A percentile compares a stretch with the other conserved stretches of the same genome.
Conservation (phyloP, 2,113 vertebrate genomes). For the Sceloporus undulatus region DNA sequence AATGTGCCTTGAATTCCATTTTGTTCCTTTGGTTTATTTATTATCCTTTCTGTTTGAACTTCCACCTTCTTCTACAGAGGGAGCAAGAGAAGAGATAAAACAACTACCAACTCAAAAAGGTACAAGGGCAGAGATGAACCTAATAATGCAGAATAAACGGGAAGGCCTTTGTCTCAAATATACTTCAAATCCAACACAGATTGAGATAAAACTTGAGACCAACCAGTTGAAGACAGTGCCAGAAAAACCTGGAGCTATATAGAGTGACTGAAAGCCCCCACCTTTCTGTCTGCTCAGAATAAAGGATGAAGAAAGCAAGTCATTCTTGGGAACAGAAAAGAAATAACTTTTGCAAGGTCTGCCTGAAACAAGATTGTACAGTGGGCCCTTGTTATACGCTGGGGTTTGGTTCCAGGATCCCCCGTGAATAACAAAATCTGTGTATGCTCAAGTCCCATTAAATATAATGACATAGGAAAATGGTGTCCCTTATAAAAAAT, state of each 20-base stretch:
- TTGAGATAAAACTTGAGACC: conserved; percentile 14
- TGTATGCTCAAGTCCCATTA: no score
- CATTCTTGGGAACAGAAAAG: not conserved
- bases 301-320: not conserved
- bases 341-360: no score
- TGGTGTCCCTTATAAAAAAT: no score
- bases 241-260: not conserved
- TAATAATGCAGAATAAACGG: conserved; percentile 1
- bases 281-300: not conserved
- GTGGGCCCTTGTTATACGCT: no score
- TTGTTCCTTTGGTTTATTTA: conserved; percentile 67
- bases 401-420: no score
- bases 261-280: not conserved
- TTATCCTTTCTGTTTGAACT: conserved; percentile 61
- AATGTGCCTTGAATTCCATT: conserved; percentile 46
- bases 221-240: not conserved
- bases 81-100: conserved; percentile 23
- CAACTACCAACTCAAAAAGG: not conserved
- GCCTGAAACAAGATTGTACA: not conserved
- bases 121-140: fast-evolving
- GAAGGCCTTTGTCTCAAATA: not conserved
- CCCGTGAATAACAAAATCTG: no score
- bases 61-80: conserved; percentile 5
- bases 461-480: no score
- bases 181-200: conserved; percentile 12